Percentiles rank a stretch among this genome's conserved stretches.
phyloP scores from a whole-genome alignment of 2,797 vertebrate species.

The Platyrinchus mystaceus region DNA sequence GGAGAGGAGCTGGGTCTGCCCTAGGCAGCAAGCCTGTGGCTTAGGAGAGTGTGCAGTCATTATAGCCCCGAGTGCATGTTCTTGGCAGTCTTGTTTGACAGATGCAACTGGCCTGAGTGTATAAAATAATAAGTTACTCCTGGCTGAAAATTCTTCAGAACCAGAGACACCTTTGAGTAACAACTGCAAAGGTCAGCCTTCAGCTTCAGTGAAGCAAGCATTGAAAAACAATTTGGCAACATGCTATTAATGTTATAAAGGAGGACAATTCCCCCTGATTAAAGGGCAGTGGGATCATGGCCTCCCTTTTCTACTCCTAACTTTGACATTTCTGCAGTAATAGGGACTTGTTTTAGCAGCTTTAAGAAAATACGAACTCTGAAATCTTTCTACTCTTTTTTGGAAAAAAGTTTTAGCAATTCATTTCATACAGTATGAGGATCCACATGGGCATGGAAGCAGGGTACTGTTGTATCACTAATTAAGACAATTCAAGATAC shows the following conservation, averaged over 20 bases:
- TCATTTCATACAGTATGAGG: background rate
- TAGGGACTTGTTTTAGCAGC: background rate
- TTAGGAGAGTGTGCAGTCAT: background rate
- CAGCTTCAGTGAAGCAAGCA: constrained; percentile 1
- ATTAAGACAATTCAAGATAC: background rate
- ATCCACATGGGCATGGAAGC: background rate
- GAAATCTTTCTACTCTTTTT: background rate
- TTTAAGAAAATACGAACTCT: background rate
- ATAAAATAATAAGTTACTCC: background rate
- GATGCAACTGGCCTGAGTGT: background rate
- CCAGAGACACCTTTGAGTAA: background rate
- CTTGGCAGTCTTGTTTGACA: background rate
- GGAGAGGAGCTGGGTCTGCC: background rate
- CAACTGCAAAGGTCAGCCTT: constrained; percentile 48
- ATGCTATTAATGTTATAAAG: background rate
- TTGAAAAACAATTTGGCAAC: constrained; percentile 14
- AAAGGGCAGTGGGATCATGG: constrained; percentile 9
- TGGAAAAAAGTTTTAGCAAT: background rate
- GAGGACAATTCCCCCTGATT: constrained; percentile 4
- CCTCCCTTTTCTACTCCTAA: background rate
- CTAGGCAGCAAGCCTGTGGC: background rate
- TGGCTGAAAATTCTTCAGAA: background rate
- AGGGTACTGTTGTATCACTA: background rate
- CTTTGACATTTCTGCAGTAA: constrained; percentile 32
- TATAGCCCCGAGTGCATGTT: fast-evolving